Evolutionary conservation across 1,140 invertebrate species (phyloP).

Genomic region (Aethina tumida): DNA sequence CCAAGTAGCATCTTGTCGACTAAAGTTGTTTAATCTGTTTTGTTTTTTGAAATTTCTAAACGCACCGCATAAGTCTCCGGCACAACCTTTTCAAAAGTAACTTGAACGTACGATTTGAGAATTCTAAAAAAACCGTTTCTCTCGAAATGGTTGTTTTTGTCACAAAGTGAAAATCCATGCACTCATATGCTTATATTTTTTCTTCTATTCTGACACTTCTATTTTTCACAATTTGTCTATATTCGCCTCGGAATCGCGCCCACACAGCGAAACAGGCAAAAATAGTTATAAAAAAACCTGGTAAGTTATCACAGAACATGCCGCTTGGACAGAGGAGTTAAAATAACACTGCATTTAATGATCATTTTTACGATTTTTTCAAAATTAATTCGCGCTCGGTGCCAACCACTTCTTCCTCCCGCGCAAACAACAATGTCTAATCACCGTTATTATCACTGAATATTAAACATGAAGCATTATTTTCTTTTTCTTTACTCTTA

Average conservation of each 20-base stretch:
- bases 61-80: constrained; percentile 33
- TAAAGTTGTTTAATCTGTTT: constrained; percentile 5
- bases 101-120: constrained; percentile 11
- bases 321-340: constrained; percentile 36
- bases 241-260: constrained; percentile 38
- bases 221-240: constrained; percentile 40
- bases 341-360: constrained; percentile 35
- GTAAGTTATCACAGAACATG: constrained; percentile 38
- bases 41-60: constrained; percentile 22
- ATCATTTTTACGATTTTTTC: constrained; percentile 13
- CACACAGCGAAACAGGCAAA: constrained; percentile 39
- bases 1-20: constrained; percentile 33
- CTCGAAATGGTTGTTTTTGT: no score
- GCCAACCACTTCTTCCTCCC: no score
- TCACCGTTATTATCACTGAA: no score
- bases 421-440: no score
- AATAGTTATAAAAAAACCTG: constrained; percentile 38
- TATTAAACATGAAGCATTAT: no score
- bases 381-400: no score
- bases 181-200: constrained; percentile 36
- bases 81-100: constrained; percentile 21
- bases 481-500: no score
- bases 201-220: constrained; percentile 40
- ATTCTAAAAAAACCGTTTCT: constrained; percentile 6
- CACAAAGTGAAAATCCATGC: no score